Evolutionary conservation across 37 sponge, comb jelly and placozoan genomes (phyloP).

Genomic region (Axinella damicornis): DNA sequence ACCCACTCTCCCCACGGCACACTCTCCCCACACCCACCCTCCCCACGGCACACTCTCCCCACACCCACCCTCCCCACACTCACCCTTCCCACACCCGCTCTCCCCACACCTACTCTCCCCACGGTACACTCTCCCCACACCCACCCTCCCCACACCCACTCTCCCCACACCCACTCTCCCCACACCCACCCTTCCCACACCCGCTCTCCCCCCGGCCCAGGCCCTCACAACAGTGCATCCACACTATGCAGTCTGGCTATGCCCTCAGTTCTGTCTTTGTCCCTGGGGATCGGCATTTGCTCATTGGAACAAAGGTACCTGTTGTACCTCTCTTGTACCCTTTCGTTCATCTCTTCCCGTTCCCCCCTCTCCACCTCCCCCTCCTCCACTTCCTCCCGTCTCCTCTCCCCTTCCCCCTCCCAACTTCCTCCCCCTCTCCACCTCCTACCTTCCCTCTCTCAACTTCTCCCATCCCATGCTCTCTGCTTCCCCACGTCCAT

Average conservation of each 20-base stretch:
- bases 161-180: no score
- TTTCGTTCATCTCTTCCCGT: neutral
- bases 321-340: neutral
- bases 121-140: no score
- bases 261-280: constrained; percentile 81
- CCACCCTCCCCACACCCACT: no score
- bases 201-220: constrained; percentile 13
- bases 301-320: constrained; percentile 92
- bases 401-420: no score
- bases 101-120: no score
- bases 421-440: neutral
- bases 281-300: constrained; percentile 86
- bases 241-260: constrained; percentile 79
- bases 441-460: neutral
- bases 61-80: no score
- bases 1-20: no score
- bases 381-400: neutral
- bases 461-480: neutral
- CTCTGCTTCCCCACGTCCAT: neutral
- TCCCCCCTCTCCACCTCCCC: no score
- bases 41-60: no score
- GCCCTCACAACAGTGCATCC: constrained; percentile 72
- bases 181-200: no score
- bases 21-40: no score
- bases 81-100: no score